Evolutionary conservation across 1,140 invertebrate species (phyloP).

Genomic region (Leptoteleia sp.): DNA sequence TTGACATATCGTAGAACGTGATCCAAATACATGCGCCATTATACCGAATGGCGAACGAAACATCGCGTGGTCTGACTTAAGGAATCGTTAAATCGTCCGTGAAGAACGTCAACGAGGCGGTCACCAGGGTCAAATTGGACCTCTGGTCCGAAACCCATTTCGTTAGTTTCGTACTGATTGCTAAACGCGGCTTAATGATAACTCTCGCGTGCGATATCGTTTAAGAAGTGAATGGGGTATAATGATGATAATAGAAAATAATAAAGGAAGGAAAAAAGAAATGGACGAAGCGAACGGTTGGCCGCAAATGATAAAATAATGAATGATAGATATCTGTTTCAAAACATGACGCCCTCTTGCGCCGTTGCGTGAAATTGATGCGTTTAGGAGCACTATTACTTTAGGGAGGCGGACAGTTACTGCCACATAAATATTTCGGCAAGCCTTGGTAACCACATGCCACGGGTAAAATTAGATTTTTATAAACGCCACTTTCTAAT

Average conservation of each 20-base stretch:
- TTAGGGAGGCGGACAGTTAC: conserved; percentile 79
- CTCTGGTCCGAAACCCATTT: conserved; percentile 19
- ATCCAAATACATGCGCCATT: conserved; percentile 82
- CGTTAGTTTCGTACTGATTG: conserved; percentile 10
- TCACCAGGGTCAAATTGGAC: conserved; percentile 70
- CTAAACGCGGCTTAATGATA: conserved; percentile 53
- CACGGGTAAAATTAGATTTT: conserved; percentile 49
- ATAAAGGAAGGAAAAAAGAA: conserved; percentile 28
- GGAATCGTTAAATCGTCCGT: conserved; percentile 76
- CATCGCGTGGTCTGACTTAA: conserved; percentile 58
- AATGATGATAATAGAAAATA: too few species aligned
- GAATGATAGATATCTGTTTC: conserved; percentile 82
- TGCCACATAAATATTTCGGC: conserved; percentile 78
- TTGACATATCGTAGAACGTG: conserved; percentile 82
- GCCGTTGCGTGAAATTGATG: conserved; percentile 79
- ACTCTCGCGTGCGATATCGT: conserved; percentile 17
- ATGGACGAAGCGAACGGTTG: conserved; percentile 38
- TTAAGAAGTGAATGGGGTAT: too few species aligned
- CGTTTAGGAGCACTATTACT: conserved; percentile 79
- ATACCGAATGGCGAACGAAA: conserved; percentile 79
- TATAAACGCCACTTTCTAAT: neutral
- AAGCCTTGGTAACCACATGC: conserved; percentile 78
- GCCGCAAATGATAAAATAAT: conserved; percentile 72
- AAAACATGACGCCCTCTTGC: conserved; percentile 81
- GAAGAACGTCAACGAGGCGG: conserved; percentile 76